Conservation (phyloP, 1,140 invertebrate species). For the Lordiphosa mommai region DNA sequence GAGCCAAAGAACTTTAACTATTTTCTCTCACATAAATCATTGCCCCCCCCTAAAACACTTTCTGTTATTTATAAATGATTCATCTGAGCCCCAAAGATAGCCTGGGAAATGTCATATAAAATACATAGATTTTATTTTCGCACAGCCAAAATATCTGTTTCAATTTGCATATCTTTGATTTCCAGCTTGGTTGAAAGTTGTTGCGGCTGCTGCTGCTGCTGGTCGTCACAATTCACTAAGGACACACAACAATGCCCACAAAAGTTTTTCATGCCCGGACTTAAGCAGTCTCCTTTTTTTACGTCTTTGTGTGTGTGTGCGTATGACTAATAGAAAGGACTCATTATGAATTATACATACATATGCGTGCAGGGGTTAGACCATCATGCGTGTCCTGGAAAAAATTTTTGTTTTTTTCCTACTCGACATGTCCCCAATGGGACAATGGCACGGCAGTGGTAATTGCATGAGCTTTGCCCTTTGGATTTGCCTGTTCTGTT, state of each 20-base stretch:
- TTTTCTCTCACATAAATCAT: constrained; percentile 69
- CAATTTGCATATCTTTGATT: constrained; percentile 78
- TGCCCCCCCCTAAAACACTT: constrained; percentile 56
- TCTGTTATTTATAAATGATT: constrained; percentile 69
- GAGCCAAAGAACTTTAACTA: constrained; percentile 48
- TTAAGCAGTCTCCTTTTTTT: constrained; percentile 38
- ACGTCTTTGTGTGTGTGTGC: constrained; percentile 6
- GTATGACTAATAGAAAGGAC: constrained; percentile 72
- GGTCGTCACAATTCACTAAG: constrained; percentile 56
- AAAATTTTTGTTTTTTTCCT: constrained; percentile 43
- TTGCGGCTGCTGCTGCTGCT: no score
- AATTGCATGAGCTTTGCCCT: constrained; percentile 38
- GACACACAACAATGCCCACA: constrained; percentile 65
- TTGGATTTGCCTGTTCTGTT: constrained; percentile 6
- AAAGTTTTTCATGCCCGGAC: constrained; percentile 40
- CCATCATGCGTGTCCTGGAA: constrained; percentile 53
- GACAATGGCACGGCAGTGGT: constrained; percentile 23
- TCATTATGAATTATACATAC: constrained; percentile 78
- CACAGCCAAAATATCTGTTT: constrained; percentile 64
- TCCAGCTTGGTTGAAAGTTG: constrained; percentile 42
- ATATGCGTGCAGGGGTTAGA: constrained; percentile 36
- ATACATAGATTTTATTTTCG: constrained; percentile 45
- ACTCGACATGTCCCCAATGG: constrained; percentile 24
- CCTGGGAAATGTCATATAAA: constrained; percentile 65
- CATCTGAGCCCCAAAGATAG: constrained; percentile 38